Conservation (phyloP, 1,140 invertebrate species). For the Liolophura sinensis region DNA sequence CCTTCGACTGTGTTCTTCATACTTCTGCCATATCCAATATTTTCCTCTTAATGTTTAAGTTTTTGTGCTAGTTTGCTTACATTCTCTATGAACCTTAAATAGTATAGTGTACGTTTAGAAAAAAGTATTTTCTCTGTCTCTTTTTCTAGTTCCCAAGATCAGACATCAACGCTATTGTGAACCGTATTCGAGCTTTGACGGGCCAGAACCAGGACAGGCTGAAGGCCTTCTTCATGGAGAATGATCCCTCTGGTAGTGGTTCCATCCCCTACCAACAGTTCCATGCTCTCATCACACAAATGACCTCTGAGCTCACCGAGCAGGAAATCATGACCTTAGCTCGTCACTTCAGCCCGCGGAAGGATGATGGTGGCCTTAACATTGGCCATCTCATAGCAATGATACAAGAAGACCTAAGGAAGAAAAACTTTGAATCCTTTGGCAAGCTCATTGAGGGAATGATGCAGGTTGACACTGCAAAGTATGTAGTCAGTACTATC, state of each 20-base stretch:
- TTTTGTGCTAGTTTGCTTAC: not conserved
- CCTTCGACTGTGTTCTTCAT: not conserved
- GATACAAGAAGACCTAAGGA: constrained; percentile 54
- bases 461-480: constrained; percentile 37
- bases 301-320: constrained; percentile 39
- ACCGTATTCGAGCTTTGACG: constrained; percentile 26
- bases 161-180: constrained; percentile 42
- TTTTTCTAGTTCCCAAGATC: constrained; percentile 40
- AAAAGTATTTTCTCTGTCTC: too few relatives aligned
- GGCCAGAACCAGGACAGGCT: constrained; percentile 46
- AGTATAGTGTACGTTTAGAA: too few relatives aligned
- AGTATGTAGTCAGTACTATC: constrained; percentile 26
- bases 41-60: too few relatives aligned
- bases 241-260: constrained; percentile 39
- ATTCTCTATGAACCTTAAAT: constrained; percentile 6
- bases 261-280: constrained; percentile 36
- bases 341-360: constrained; percentile 41
- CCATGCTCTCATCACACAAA: constrained; percentile 28
- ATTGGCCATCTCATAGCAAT: constrained; percentile 42
- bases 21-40: too few relatives aligned
- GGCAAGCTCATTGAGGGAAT: constrained; percentile 40
- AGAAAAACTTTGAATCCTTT: constrained; percentile 55
- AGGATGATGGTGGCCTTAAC: constrained; percentile 34
- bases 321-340: constrained; percentile 56
- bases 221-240: constrained; percentile 44